phyloP scores from a whole-genome alignment of 1,140 invertebrate genomes.

The Lutraria rhynchaena region DNA sequence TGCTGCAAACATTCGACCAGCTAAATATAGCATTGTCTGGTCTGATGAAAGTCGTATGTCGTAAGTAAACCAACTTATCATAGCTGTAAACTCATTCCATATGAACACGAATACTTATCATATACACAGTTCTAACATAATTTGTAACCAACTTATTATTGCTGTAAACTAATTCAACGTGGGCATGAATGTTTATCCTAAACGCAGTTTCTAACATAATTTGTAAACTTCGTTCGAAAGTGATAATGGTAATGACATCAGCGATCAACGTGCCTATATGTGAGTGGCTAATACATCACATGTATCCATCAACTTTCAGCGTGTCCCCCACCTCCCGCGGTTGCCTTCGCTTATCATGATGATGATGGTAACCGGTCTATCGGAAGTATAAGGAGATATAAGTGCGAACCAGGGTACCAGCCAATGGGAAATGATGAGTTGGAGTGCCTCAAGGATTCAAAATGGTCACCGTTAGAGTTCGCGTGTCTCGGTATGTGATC shows the following conservation, averaged over 20 bases:
- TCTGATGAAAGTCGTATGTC: conserved; percentile 57
- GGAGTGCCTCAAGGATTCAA: conserved; percentile 19
- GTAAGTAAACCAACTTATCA: conserved; percentile 31
- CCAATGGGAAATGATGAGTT: conserved; percentile 18
- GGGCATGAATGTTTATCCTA: too few relatives aligned
- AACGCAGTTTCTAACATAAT: too few relatives aligned
- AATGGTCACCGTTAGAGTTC: conserved; percentile 32
- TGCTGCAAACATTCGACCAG: conserved; percentile 45
- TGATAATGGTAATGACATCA: too few relatives aligned
- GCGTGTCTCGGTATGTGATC: conserved; percentile 28
- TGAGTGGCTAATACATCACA: too few relatives aligned
- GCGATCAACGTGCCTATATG: too few relatives aligned
- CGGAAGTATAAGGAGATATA: conserved; percentile 9
- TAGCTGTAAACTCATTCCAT: not conserved
- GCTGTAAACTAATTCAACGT: too few relatives aligned
- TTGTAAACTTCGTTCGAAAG: too few relatives aligned
- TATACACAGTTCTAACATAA: too few relatives aligned
- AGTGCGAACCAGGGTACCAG: conserved; percentile 20
- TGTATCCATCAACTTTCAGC: conserved; percentile 10
- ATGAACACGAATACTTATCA: too few relatives aligned
- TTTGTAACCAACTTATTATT: too few relatives aligned
- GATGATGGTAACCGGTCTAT: conserved; percentile 44
- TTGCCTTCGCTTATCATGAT: not conserved
- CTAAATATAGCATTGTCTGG: conserved; percentile 15
- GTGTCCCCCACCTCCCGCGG: conserved; percentile 15